A percentile compares a stretch with the other conserved stretches of the same genome.
Evolutionary conservation across 2,797 vertebrate species (phyloP).

Genomic region (Eleutherodactylus coqui): DNA sequence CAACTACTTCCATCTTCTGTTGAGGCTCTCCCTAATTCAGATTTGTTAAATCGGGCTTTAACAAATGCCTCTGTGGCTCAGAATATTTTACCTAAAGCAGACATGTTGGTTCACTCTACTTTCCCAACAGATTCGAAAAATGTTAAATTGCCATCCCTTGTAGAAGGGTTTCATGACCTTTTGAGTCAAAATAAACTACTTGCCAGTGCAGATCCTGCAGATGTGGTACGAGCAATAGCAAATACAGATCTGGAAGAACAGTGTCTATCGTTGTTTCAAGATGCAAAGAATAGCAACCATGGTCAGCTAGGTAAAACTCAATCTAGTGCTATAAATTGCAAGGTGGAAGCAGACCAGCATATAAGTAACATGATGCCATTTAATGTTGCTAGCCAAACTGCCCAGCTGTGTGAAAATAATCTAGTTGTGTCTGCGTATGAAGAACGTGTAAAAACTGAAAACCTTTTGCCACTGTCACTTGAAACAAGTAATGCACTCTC

Average conservation of each 20-base stretch:
- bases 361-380: slow-evolving; percentile 72
- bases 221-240: slow-evolving; percentile 65
- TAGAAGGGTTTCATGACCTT: slow-evolving; percentile 71
- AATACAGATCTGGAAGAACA: slow-evolving; percentile 66
- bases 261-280: slow-evolving; percentile 73
- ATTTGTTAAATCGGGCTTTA: slow-evolving; percentile 16
- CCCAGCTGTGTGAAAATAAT: slow-evolving; percentile 68
- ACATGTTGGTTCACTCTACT: slow-evolving; percentile 65
- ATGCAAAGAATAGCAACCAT: slow-evolving; percentile 71
- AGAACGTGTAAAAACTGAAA: slow-evolving; percentile 72
- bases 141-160: slow-evolving; percentile 70
- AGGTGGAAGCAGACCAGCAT: slow-evolving; percentile 73
- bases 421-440: slow-evolving; percentile 74
- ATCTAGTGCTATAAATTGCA: slow-evolving; percentile 69
- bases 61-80: slow-evolving; percentile 8
- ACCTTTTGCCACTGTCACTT: slow-evolving; percentile 49
- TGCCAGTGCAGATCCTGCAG: slow-evolving; percentile 60
- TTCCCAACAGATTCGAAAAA: slow-evolving; percentile 65
- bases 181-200: slow-evolving; percentile 71
- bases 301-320: slow-evolving; percentile 67
- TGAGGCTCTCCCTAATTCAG: slow-evolving; percentile 10
- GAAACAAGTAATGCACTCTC: slow-evolving; percentile 58
- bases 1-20: slow-evolving; percentile 36
- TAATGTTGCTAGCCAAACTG: slow-evolving; percentile 69
- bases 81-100: not conserved